phyloP scores from a whole-genome alignment of 2,888 invertebrate species.

The Drosophila birchii region DNA sequence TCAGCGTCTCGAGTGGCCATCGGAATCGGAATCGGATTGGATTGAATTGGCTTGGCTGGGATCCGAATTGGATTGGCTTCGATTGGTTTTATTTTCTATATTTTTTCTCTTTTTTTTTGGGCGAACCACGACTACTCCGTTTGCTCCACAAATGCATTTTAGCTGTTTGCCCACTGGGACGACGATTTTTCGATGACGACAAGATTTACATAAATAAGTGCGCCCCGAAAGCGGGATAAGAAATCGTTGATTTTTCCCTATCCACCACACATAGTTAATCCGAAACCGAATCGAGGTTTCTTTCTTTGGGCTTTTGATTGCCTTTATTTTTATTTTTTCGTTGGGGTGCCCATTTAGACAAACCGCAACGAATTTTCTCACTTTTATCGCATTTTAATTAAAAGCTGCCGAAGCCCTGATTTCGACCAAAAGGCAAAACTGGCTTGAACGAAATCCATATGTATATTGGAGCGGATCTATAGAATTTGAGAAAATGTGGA shows the following conservation, averaged over 20 bases:
- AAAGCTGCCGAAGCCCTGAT: constrained; percentile 67
- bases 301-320: constrained; percentile 37
- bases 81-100: constrained; percentile 12
- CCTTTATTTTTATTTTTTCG: constrained; percentile 20
- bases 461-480: background rate
- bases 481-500: constrained; percentile 27
- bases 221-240: constrained; percentile 61
- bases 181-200: constrained; percentile 35
- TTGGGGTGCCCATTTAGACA: constrained; percentile 54
- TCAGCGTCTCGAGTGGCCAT: constrained; percentile 60
- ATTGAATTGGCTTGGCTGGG: constrained; percentile 48
- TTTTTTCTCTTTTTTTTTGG: constrained; percentile 17
- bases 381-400: constrained; percentile 71
- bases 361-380: constrained; percentile 68
- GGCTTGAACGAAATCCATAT: constrained; percentile 10
- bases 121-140: constrained; percentile 33
- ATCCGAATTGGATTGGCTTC: constrained; percentile 43
- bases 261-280: constrained; percentile 21
- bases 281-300: constrained; percentile 19
- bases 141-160: constrained; percentile 67
- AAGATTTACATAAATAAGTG: constrained; percentile 78
- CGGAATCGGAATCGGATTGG: constrained; percentile 50
- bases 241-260: constrained; percentile 53
- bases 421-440: constrained; percentile 37
- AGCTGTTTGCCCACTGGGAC: constrained; percentile 58